Conservation (phyloP, 2,888 invertebrate genomes). For the Agrochola macilenta region DNA sequence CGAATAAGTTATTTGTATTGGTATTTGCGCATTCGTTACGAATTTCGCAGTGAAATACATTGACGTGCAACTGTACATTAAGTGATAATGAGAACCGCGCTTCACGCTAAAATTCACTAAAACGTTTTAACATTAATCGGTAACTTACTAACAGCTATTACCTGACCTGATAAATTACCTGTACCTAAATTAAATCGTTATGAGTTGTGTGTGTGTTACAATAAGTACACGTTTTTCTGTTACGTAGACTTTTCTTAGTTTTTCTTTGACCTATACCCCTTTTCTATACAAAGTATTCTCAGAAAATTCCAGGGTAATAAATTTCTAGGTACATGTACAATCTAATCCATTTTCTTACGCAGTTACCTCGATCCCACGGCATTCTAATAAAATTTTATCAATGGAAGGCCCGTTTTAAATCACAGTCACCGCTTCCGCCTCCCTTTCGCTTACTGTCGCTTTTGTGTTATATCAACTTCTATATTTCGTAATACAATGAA, state of each 20-base stretch:
- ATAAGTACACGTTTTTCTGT: not conserved
- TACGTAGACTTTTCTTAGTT: not conserved
- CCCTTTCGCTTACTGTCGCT: constrained; percentile 52
- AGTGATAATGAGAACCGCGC: not conserved
- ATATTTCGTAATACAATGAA: constrained; percentile 68
- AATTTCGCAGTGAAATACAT: not conserved
- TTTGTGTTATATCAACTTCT: constrained; percentile 61
- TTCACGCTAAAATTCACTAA: not conserved
- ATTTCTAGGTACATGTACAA: not conserved
- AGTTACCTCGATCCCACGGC: constrained; percentile 28
- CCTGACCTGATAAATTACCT: too few species aligned
- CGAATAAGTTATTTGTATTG: constrained; percentile 2
- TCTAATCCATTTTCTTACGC: constrained; percentile 35
- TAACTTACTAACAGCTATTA: not conserved
- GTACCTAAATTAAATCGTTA: not conserved
- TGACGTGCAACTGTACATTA: not conserved
- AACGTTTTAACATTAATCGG: not conserved
- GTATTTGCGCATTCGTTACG: not conserved
- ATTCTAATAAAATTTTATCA: constrained; percentile 53
- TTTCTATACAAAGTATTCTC: not conserved
- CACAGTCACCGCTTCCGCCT: constrained; percentile 39
- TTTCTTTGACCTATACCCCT: not conserved
- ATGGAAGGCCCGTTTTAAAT: constrained; percentile 60
- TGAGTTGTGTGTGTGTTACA: not conserved
- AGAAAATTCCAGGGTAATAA: not conserved